Conservation (phyloP, 2,888 invertebrate genomes). For the Agonopterix heracliana region DNA sequence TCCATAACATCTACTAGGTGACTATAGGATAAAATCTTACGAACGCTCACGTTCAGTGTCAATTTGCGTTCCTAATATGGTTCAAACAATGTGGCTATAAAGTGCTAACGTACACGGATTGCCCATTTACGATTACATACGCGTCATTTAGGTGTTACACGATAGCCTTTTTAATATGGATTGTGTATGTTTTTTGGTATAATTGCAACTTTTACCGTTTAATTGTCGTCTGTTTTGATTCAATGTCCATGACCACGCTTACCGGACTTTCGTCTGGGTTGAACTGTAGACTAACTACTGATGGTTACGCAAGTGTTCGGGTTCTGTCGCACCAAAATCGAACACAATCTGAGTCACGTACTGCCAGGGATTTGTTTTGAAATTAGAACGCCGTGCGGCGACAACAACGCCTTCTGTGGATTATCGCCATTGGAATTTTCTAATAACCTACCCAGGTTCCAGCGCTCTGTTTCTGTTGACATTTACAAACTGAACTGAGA, state of each 20-base stretch:
- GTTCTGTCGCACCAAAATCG: conserved; percentile 7
- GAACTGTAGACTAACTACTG: background rate
- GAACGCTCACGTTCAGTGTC: background rate
- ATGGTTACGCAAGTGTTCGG: conserved; percentile 9
- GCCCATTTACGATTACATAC: conserved; percentile 10
- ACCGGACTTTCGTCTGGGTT: background rate
- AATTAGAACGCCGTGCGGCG: conserved; percentile 63
- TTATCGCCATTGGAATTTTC: conserved; percentile 61
- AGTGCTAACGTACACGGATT: conserved; percentile 12
- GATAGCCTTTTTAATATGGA: conserved; percentile 3
- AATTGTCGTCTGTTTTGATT: background rate
- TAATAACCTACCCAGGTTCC: conserved; percentile 36
- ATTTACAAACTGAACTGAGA: too few relatives aligned
- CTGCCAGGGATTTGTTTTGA: conserved; percentile 72
- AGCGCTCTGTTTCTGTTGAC: background rate
- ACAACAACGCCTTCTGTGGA: conserved; percentile 64
- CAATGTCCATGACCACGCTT: background rate
- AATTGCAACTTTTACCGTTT: background rate
- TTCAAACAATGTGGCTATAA: conserved; percentile 10
- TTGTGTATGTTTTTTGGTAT: background rate
- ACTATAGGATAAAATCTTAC: background rate
- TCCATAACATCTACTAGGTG: too few relatives aligned
- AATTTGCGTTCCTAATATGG: conserved; percentile 10
- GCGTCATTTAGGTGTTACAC: conserved; percentile 1
- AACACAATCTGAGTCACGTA: conserved; percentile 73